Conservation (phyloP, 2,888 invertebrate genomes). For the Dusona sp. region DNA sequence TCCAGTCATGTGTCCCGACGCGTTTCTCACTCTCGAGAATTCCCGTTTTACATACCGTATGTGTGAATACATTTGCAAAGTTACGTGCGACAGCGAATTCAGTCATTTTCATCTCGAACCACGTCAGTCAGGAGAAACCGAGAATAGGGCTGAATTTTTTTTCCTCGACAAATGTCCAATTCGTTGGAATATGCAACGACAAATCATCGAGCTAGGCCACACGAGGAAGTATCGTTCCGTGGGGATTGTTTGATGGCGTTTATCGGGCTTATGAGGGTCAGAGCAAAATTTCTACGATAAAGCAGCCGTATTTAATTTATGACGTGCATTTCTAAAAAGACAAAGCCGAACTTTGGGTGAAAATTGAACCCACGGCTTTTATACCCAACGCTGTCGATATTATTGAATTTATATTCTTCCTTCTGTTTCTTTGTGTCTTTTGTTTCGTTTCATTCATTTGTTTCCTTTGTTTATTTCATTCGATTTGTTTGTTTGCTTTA, state of each 20-base stretch:
- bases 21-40: slow-evolving; percentile 55
- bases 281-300: neutral
- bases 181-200: slow-evolving; percentile 3
- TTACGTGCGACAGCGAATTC: slow-evolving; percentile 23
- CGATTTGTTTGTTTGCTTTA: too few species aligned
- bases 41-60: slow-evolving; percentile 29
- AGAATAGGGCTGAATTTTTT: neutral
- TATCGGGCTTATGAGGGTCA: neutral
- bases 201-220: neutral
- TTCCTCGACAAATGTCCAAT: slow-evolving; percentile 4
- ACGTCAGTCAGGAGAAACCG: neutral
- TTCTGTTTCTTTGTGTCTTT: neutral
- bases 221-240: neutral
- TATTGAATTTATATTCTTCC: neutral
- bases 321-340: neutral
- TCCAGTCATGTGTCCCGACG: slow-evolving; percentile 39
- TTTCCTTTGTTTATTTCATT: too few species aligned
- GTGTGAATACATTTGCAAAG: slow-evolving; percentile 23
- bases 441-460: too few species aligned
- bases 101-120: slow-evolving; percentile 15
- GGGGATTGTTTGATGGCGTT: neutral
- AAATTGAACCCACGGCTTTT: neutral
- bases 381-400: neutral
- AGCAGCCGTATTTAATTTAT: neutral
- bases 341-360: neutral